Percentiles rank a stretch among this genome's conserved stretches.
Evolutionary conservation across 2,888 invertebrate species (phyloP).

Genomic region (Oxyteleia sp.): DNA sequence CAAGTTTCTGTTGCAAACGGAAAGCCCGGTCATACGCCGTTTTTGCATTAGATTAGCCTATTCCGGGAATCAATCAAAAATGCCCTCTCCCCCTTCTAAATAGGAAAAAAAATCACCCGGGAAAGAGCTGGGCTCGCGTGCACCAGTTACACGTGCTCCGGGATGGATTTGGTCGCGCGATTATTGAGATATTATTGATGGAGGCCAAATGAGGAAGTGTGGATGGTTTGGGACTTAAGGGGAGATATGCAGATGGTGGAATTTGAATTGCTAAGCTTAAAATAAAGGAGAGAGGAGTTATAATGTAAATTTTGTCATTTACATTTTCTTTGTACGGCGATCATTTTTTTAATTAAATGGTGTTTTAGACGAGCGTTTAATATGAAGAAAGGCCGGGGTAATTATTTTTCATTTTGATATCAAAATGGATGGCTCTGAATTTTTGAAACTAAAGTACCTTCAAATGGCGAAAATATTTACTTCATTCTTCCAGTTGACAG

Average conservation of each 20-base stretch:
- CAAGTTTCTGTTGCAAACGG: constrained; percentile 50
- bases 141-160: constrained; percentile 31
- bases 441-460: neutral
- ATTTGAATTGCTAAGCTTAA: neutral
- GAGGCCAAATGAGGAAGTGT: neutral
- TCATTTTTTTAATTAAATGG: neutral
- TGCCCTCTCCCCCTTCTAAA: too few relatives aligned
- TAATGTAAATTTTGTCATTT: neutral
- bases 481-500: constrained; percentile 12
- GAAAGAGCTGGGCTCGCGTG: constrained; percentile 18
- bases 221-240: neutral
- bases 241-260: neutral
- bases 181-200: neutral
- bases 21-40: constrained; percentile 40
- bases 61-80: constrained; percentile 42
- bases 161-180: neutral
- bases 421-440: neutral
- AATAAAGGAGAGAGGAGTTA: neutral
- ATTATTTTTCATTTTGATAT: neutral
- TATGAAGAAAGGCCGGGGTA: neutral
- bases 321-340: neutral
- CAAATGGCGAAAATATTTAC: constrained; percentile 11
- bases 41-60: constrained; percentile 33
- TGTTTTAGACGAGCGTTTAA: neutral
- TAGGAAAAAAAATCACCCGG: constrained; percentile 21